Evolutionary conservation across 2,888 invertebrate species (phyloP).

Genomic region (Suillia variegata): DNA sequence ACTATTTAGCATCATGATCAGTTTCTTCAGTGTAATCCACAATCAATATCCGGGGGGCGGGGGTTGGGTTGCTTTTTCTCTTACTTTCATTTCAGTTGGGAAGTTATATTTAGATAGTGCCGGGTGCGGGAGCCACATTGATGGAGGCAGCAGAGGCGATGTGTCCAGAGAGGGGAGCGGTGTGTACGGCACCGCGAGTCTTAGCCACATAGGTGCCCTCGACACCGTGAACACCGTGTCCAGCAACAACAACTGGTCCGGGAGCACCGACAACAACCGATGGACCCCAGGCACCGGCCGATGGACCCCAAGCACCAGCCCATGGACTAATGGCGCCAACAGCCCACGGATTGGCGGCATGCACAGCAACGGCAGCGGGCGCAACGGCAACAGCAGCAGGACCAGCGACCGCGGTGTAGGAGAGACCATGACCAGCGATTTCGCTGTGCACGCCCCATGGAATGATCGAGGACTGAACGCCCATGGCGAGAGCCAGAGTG

Average conservation of each 20-base stretch:
- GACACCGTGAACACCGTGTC: slow-evolving; percentile 42
- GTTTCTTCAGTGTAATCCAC: slow-evolving; percentile 25
- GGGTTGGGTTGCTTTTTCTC: no score
- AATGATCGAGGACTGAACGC: slow-evolving; percentile 52
- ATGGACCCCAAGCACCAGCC: slow-evolving; percentile 3
- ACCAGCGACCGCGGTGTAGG: slow-evolving; percentile 48
- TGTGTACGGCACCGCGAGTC: slow-evolving; percentile 52
- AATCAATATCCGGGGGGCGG: not conserved
- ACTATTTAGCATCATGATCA: no score
- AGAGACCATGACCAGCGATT: slow-evolving; percentile 41
- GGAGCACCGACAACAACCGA: slow-evolving; percentile 9
- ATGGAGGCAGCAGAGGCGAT: slow-evolving; percentile 49
- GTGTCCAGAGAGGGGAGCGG: slow-evolving; percentile 52
- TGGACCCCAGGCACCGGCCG: slow-evolving; percentile 12
- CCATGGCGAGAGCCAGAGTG: slow-evolving; percentile 55
- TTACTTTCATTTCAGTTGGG: not conserved
- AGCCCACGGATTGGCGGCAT: slow-evolving; percentile 4
- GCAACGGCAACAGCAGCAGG: slow-evolving; percentile 28
- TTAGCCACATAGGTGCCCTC: slow-evolving; percentile 53
- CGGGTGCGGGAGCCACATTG: slow-evolving; percentile 53
- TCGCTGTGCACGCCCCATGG: slow-evolving; percentile 40
- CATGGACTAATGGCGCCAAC: not conserved
- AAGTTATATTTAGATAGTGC: slow-evolving; percentile 44
- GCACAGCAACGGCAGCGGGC: slow-evolving; percentile 27
- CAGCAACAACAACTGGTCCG: slow-evolving; percentile 25